A percentile compares a stretch with the other conserved stretches of the same genome.
Evolutionary conservation across 2,888 invertebrate species (phyloP).

Genomic region (Apoderus coryli): DNA sequence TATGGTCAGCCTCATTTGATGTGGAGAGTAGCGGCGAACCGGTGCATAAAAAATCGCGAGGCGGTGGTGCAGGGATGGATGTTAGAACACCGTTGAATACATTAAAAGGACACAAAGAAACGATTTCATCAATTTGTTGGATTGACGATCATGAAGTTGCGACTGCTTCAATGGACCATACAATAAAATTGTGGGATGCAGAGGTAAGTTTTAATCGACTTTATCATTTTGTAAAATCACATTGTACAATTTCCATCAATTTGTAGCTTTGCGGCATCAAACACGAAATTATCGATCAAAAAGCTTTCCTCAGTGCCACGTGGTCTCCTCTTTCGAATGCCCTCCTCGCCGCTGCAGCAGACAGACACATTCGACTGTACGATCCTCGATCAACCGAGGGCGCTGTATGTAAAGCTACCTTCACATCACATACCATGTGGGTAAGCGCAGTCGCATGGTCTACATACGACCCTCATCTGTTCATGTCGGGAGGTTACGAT

Average conservation of each 20-base stretch:
- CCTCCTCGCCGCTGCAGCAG: conserved; percentile 78
- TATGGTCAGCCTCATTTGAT: conserved; percentile 61
- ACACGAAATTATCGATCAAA: conserved; percentile 72
- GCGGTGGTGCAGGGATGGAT: conserved; percentile 12
- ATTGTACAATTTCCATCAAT: conserved; percentile 10
- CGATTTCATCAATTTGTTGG: conserved; percentile 77
- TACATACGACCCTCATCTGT: conserved; percentile 61
- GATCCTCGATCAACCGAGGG: conserved; percentile 86
- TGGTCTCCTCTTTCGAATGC: conserved; percentile 64
- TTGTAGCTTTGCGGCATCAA: conserved; percentile 57
- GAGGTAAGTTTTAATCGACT: conserved; percentile 32
- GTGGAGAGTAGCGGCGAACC: conserved; percentile 25
- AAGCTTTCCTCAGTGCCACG: conserved; percentile 77
- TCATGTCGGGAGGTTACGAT: conserved; percentile 89
- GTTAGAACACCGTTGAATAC: conserved; percentile 68
- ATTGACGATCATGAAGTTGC: conserved; percentile 60
- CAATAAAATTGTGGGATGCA: conserved; percentile 87
- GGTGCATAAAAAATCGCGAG: conserved; percentile 25
- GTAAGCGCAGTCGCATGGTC: conserved; percentile 87
- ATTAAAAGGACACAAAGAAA: conserved; percentile 84
- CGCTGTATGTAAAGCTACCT: conserved; percentile 71
- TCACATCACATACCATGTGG: conserved; percentile 83
- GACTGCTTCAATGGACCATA: conserved; percentile 92
- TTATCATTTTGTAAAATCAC: not conserved
- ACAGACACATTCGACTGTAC: conserved; percentile 78